Conservation (phyloP, 2,888 invertebrate genomes). For the Platycnemis pennipes region DNA sequence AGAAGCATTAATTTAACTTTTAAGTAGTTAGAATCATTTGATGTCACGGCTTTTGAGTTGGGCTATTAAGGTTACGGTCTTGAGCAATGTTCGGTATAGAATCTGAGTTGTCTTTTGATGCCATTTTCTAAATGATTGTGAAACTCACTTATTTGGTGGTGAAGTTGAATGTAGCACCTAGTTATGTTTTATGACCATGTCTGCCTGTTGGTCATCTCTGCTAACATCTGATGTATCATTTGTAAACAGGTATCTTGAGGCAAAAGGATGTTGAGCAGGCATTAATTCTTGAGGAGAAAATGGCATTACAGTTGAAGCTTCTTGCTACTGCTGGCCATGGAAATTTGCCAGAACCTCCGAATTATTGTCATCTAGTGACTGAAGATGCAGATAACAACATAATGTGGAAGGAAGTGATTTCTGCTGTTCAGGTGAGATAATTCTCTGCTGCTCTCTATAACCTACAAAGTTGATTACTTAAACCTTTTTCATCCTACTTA, state of each 20-base stretch:
- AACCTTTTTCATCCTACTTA: background rate
- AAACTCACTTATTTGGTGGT: background rate
- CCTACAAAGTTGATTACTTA: background rate
- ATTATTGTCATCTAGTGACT: constrained; percentile 87
- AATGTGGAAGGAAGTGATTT: constrained; percentile 91
- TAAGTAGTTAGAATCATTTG: background rate
- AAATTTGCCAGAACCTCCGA: constrained; percentile 83
- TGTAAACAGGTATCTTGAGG: constrained; percentile 87
- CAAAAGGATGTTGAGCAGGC: constrained; percentile 95
- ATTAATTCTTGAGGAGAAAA: constrained; percentile 92
- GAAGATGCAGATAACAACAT: constrained; percentile 86
- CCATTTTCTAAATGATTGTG: background rate
- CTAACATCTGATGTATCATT: constrained; percentile 71
- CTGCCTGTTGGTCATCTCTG: background rate
- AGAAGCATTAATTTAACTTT: background rate
- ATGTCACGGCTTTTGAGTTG: background rate
- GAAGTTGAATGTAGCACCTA: background rate
- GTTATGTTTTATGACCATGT: background rate
- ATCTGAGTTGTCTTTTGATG: background rate
- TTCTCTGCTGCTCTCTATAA: constrained; percentile 57
- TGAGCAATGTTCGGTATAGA: background rate
- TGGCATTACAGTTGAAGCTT: constrained; percentile 89
- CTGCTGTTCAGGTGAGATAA: constrained; percentile 84
- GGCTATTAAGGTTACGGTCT: background rate
- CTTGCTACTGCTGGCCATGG: constrained; percentile 84